Base-by-base conservation (phyloP, 2,888 invertebrate species). In the Mesorhabditis spiculigera region DNA sequence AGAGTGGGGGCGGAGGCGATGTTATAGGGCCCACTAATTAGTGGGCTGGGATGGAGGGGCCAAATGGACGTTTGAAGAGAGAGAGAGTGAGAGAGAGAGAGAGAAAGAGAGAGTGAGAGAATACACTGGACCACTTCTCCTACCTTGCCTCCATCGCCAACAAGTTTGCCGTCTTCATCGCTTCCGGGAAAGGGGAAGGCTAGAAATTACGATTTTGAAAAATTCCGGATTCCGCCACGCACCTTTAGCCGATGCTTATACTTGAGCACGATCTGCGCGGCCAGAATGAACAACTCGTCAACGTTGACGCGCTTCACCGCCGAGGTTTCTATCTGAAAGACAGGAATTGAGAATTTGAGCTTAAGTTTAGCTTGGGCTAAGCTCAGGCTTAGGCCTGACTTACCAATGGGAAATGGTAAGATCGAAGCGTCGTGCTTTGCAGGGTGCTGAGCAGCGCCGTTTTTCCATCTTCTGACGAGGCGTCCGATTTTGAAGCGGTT, bases 221-320 rank as follows among this genome's bases (percentile, higher is more conserved):
- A 28, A 28, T 3, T 28, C 28, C 28, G 28, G 28, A 28, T 28
- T 28, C 28, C 28, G 28, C 28, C 28, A 28, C 28, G 58, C n/a
- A 50, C 58, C n/a, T 72, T 72, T 10, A 44, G n/a, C 43, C 67
- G 58, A 16, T 41, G 16, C 42, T 68, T 75, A 68, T 65, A 64
- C 66, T 71, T 71, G 28, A 68, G 45, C 4, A 28, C 72, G 69
- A 62, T 66, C 44, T 16, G 41, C 5, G 94, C 95, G 71, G 96
- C 88, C 68, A 93, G 89, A 84, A 94, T 90, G 63, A 95, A 88
- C 43, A 95, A 93, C 83, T 93, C 90, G 86, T 97, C 95, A 61
- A 95, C 93, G 86, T 97, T 97, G 76, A 97, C 94, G 84, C 94
- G 95, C 85, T 94, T 93, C 86, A 95, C 94, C 16, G 96, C 92